These are phyloP conservation scores for Diogma glabrata DNA, from an alignment of 2,888 invertebrate species.

Conservation along the genomic window DNA sequence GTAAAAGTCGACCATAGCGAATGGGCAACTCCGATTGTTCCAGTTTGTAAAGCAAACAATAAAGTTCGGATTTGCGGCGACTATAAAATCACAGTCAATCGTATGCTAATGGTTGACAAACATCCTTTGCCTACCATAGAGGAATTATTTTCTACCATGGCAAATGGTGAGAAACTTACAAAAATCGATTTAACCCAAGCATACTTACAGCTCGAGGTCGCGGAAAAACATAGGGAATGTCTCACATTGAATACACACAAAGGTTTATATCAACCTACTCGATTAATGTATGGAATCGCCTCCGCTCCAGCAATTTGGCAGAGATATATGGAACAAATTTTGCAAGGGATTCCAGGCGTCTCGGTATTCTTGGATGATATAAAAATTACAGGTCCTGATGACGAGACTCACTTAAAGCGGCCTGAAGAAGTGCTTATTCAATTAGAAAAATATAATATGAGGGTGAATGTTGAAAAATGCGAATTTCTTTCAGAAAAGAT, in stretches of 20 bases:
- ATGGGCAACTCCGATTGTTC: not conserved
- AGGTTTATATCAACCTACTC: slow-evolving; percentile 25
- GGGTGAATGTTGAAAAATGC: slow-evolving; percentile 19
- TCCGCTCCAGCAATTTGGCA: not conserved
- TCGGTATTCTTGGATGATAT: no score
- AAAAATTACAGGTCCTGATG: no score
- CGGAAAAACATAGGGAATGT: slow-evolving; percentile 23
- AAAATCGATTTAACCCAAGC: slow-evolving; percentile 27
- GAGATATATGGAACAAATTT: not conserved
- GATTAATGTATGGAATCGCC: slow-evolving; percentile 19
- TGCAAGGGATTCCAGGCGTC: slow-evolving; percentile 17
- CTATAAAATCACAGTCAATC: slow-evolving; percentile 24
- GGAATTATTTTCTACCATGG: slow-evolving; percentile 19
- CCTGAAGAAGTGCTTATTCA: slow-evolving; percentile 14
- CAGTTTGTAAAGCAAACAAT: not conserved
- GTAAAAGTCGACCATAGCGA: not conserved
- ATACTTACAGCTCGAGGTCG: slow-evolving; percentile 28
- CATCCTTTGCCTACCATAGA: slow-evolving; percentile 23
- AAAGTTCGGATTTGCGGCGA: slow-evolving; percentile 12
- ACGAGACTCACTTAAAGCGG: no score
- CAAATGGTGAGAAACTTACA: slow-evolving; percentile 17
- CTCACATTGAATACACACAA: slow-evolving; percentile 28
- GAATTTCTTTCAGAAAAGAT: not conserved
- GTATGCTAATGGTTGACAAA: slow-evolving; percentile 20
- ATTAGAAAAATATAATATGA: not conserved